phyloP scores from a whole-genome alignment of 2,797 vertebrate genomes.

The Mionectes olivaceus region DNA sequence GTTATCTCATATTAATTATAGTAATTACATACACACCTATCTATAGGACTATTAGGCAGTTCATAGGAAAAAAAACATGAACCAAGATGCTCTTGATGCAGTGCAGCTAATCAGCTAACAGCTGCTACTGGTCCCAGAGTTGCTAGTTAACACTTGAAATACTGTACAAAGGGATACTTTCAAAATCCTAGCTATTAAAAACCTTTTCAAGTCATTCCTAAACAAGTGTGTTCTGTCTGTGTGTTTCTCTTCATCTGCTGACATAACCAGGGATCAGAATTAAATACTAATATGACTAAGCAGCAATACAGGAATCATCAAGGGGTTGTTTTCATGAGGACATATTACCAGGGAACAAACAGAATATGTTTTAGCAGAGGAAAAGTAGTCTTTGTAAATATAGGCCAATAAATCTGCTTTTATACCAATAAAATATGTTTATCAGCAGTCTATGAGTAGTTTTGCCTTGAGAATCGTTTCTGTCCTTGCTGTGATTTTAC shows the following conservation, averaged over 20 bases:
- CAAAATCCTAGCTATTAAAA: slow-evolving; percentile 9
- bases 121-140: slow-evolving; percentile 16
- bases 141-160: slow-evolving; percentile 55
- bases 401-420: background rate
- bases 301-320: background rate
- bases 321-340: background rate
- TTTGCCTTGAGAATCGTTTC: background rate
- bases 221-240: background rate
- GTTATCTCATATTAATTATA: slow-evolving; percentile 71
- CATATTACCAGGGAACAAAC: background rate
- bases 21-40: slow-evolving; percentile 72
- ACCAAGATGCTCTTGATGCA: slow-evolving; percentile 15
- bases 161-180: slow-evolving; percentile 7
- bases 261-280: background rate
- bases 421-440: background rate
- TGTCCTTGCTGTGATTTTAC: background rate
- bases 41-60: slow-evolving; percentile 56
- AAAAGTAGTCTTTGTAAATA: background rate
- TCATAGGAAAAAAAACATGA: background rate
- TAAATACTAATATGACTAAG: slow-evolving; percentile 1
- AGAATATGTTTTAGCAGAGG: background rate
- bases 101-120: slow-evolving; percentile 60
- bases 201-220: background rate
- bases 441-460: background rate
- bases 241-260: background rate